Percentiles rank a stretch among this genome's conserved stretches.
phyloP scores from a whole-genome alignment of 1,140 invertebrate genomes.

The Drosophila nannoptera region DNA sequence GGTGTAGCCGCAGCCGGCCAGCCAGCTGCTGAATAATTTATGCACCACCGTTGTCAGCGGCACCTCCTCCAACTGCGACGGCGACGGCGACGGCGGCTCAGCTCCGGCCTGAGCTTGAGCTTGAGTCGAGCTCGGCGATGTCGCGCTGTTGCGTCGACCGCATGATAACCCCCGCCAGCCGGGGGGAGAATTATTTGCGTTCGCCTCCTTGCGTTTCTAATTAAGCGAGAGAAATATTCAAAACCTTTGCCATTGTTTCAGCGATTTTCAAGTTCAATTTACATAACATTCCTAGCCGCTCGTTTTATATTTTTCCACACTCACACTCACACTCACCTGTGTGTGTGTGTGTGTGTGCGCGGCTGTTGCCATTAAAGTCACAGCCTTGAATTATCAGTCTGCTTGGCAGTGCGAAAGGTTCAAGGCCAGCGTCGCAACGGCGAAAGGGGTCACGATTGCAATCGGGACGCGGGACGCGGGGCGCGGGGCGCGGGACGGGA shows the following conservation, averaged over 20 bases:
- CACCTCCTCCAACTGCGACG: slow-evolving; percentile 57
- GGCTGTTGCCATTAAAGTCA: slow-evolving; percentile 46
- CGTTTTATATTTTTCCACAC: slow-evolving; percentile 12
- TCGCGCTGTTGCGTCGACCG: slow-evolving; percentile 14
- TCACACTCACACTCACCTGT: neutral
- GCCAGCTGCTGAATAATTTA: slow-evolving; percentile 72
- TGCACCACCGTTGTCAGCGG: slow-evolving; percentile 60
- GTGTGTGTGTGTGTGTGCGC: neutral
- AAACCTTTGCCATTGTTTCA: slow-evolving; percentile 74
- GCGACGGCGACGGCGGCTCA: no score
- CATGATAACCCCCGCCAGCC: slow-evolving; percentile 32
- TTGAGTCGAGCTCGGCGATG: no score
- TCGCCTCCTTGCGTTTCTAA: slow-evolving; percentile 72
- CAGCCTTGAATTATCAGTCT: slow-evolving; percentile 65
- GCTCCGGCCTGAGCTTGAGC: neutral
- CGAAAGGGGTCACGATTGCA: slow-evolving; percentile 48
- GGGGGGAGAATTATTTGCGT: slow-evolving; percentile 71
- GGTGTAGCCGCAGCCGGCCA: slow-evolving; percentile 3
- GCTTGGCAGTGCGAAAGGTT: slow-evolving; percentile 51
- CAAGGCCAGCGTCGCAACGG: slow-evolving; percentile 45
- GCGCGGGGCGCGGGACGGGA: no score
- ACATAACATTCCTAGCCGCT: slow-evolving; percentile 70
- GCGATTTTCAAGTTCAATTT: slow-evolving; percentile 74
- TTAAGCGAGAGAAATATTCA: slow-evolving; percentile 75
- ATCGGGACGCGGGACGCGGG: slow-evolving; percentile 6